Evolutionary conservation across 2,888 invertebrate genomes (phyloP), one percentile per base, ranked within the genome.

Genomic region (Tipula confusa): DNA sequence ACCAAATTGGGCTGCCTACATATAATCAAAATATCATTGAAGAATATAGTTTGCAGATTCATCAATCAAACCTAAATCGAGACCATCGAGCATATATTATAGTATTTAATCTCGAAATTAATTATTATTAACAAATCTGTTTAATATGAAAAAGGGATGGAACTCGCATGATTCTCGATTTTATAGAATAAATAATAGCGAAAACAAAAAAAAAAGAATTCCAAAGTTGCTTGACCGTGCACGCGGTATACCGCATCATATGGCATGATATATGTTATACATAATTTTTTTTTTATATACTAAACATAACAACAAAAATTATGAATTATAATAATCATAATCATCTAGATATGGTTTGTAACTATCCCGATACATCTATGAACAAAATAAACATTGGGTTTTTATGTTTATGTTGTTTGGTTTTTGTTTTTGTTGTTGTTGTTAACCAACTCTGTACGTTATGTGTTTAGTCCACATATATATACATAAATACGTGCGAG

Each of bases 301-400:
- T 24, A 64, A 13, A 64, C 24, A 9, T 43, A 64, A 64, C 18
- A 18, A 64, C 24, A 64, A 64, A 64, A 64, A 64, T 64, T 18
- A 64, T 64, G 64, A 64, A 64, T 64, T 64, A 18, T 64, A 64
- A 64, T 64, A 24, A 64, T 64, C 64, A 64, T 64, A 64, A 64
- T 64, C 64, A 64, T 64, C 64, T 24, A 64, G 64, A 64, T 64
- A 64, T 24, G 64, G 64, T 64, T 64, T 64, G 24, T 64, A 64
- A 64, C 24, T 64, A 64, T 64, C 18, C 24, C 64, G n/a, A n/a
- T n/a, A n/a, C n/a, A n/a, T 64, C 64, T 18, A 64, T 64, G 24
- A 64, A 64, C 24, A 64, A 64, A 64, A 64, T 64, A 64, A 64
- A 64, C 24, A 64, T 64, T 64, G n/a, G 64, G 64, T 64, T 64